Conservation (phyloP, 2,888 invertebrate genomes). For the Cheiracanthium punctorium region DNA sequence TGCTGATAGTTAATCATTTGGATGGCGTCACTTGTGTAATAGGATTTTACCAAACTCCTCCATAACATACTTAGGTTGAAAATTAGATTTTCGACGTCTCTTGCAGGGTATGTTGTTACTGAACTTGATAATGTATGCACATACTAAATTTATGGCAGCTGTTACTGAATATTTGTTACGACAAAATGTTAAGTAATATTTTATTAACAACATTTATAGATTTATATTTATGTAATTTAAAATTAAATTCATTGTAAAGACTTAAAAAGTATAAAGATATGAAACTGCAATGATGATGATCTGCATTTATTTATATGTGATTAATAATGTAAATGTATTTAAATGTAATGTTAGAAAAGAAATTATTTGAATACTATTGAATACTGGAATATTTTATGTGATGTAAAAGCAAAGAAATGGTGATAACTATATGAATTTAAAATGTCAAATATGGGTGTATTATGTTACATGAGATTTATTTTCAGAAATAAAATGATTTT, state of each 20-base stretch:
- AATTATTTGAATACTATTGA: not conserved
- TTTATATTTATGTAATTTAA: not conserved
- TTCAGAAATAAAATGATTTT: conserved; percentile 44
- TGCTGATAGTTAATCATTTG: no score
- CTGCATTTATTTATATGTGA: not conserved
- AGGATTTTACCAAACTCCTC: no score
- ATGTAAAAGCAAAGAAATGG: conserved; percentile 4
- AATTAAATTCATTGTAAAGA: not conserved
- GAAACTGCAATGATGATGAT: no score
- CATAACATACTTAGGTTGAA: no score
- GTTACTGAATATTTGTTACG: not conserved
- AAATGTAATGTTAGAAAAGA: not conserved
- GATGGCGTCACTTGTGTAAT: no score
- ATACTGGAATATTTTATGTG: not conserved
- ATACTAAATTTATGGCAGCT: no score
- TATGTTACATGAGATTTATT: conserved; percentile 42
- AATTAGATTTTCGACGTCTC: no score
- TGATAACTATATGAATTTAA: not conserved
- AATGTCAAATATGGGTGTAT: conserved; percentile 12
- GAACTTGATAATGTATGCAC: no score
- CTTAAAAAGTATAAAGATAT: not conserved
- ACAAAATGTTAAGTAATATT: no score
- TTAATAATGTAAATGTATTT: not conserved
- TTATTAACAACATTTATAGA: not conserved
- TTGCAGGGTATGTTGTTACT: no score